Conservation (phyloP, 2,888 invertebrate genomes). For the Cheilosia soror region DNA sequence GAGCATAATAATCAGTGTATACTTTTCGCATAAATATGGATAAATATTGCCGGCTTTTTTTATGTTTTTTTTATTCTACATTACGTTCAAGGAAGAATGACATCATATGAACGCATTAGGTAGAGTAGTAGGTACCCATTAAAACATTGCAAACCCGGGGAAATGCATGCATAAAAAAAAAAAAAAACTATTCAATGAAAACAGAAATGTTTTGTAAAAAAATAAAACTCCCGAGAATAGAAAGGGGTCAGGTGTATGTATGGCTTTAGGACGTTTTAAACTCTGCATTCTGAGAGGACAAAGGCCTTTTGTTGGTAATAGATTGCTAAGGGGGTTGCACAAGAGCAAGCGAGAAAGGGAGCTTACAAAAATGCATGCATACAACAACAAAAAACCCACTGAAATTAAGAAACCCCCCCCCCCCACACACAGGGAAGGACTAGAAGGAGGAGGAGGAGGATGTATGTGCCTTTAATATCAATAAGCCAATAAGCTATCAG, state of each 20-base stretch:
- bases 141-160: conserved; percentile 35
- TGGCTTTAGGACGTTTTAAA: conserved; percentile 13
- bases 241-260: conserved; percentile 45
- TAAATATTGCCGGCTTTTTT: conserved; percentile 10
- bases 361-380: background rate
- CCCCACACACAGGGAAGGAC: background rate
- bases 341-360: background rate
- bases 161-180: background rate
- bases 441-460: background rate
- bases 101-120: conserved; percentile 52
- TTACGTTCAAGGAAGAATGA: conserved; percentile 38
- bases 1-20: conserved; percentile 21
- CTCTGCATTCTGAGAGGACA: conserved; percentile 8
- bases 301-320: conserved; percentile 33
- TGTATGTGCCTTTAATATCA: conserved; percentile 19
- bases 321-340: background rate
- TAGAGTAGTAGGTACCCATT: conserved; percentile 48
- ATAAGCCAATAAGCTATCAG: conserved; percentile 27
- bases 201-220: conserved; percentile 27
- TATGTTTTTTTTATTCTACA: conserved; percentile 8
- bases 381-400: too few species aligned
- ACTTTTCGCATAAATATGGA: conserved; percentile 31
- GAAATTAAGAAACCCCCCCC: background rate
- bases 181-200: conserved; percentile 39
- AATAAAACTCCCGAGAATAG: background rate